These are phyloP conservation scores for Drosophila burlai DNA, from an alignment of 1,140 invertebrate genomes.

Conservation along the genomic window DNA sequence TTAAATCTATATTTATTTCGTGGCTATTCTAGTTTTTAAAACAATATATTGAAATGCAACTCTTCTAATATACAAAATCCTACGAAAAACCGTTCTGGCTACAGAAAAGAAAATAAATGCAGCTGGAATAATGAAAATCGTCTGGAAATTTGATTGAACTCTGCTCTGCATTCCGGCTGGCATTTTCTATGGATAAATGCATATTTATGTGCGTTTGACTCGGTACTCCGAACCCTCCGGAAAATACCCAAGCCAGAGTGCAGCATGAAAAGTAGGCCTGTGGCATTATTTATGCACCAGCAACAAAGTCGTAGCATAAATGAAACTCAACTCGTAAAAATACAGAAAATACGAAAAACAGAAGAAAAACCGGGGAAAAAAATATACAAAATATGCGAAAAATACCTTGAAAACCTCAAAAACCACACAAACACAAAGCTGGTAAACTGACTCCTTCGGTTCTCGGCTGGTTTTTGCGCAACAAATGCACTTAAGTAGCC, in stretches of 20 bases:
- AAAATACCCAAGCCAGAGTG: conserved; percentile 1
- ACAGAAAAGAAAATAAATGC: background rate
- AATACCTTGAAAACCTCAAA: conserved; percentile 79
- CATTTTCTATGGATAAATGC: conserved; percentile 21
- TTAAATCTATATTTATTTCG: no score
- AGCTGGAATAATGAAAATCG: background rate
- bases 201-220: conserved; percentile 46
- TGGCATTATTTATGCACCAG: conserved; percentile 78
- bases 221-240: background rate
- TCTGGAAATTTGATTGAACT: conserved; percentile 10
- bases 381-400: conserved; percentile 24
- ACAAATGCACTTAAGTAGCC: conserved; percentile 75
- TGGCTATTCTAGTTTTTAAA: no score
- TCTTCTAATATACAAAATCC: no score
- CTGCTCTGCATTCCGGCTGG: background rate
- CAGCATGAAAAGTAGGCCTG: conserved; percentile 68
- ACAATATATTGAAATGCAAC: background rate
- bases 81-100: background rate
- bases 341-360: conserved; percentile 8
- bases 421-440: conserved; percentile 76
- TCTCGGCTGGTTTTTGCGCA: conserved; percentile 46
- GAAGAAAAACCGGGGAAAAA: conserved; percentile 2
- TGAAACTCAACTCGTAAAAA: conserved; percentile 60
- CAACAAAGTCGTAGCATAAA: conserved; percentile 59
- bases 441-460: conserved; percentile 71